phyloP scores from a whole-genome alignment of 1,140 invertebrate species.

The Cephus cinctus region DNA sequence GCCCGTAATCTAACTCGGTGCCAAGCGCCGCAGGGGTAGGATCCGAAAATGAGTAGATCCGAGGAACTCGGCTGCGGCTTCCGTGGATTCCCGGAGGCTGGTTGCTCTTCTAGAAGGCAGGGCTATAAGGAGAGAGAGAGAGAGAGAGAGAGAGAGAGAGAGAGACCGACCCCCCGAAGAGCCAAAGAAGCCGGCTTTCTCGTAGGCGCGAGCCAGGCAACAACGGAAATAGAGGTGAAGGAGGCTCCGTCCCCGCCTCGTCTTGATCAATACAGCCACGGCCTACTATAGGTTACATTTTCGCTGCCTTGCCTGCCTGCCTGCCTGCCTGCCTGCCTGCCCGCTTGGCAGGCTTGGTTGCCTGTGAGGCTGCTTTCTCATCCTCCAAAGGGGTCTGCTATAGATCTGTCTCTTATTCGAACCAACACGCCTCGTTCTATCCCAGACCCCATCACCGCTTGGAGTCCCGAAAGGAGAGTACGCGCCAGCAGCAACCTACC shows the following conservation, averaged over 20 bases:
- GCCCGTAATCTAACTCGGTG: conserved; percentile 26
- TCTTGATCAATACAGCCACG: conserved; percentile 56
- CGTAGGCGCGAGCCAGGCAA: conserved; percentile 48
- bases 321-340: conserved; percentile 29
- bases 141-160: conserved; percentile 20
- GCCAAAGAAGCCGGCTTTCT: conserved; percentile 31
- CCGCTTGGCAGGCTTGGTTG: conserved; percentile 20
- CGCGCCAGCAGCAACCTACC: conserved; percentile 37
- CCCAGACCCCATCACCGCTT: conserved; percentile 26
- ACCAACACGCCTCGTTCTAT: conserved; percentile 45
- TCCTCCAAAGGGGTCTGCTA: conserved; percentile 29
- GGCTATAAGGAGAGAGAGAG: conserved; percentile 5
- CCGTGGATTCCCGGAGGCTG: conserved; percentile 21
- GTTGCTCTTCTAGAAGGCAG: conserved; percentile 5
- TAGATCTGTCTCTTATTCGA: conserved; percentile 54
- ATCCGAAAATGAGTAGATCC: conserved; percentile 34
- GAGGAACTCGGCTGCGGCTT: conserved; percentile 23
- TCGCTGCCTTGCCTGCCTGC: conserved; percentile 40
- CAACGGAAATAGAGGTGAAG: conserved; percentile 52
- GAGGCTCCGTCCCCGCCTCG: conserved; percentile 47
- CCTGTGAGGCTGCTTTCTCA: conserved; percentile 15
- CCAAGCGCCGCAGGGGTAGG: conserved; percentile 25
- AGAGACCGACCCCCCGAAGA: no score
- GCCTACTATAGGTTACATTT: conserved; percentile 53
- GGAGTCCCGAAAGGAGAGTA: conserved; percentile 35